Percentiles rank a stretch among this genome's conserved stretches.
phyloP scores from a whole-genome alignment of 2,113 vertebrate species.

The Eulemur macaco region DNA sequence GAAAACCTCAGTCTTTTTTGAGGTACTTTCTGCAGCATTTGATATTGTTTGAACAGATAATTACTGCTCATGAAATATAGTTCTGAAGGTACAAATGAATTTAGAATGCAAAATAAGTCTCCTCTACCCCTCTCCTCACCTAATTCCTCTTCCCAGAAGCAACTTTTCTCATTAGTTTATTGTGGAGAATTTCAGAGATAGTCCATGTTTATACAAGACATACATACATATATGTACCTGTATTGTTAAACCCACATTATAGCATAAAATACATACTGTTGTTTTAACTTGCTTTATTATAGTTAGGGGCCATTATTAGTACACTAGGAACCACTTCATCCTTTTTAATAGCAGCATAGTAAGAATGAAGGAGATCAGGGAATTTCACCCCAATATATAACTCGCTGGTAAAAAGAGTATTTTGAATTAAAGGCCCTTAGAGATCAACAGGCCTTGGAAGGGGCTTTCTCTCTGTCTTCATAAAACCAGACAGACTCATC shows the following conservation, averaged over 20 bases:
- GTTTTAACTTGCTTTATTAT: not conserved
- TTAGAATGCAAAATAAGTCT: not conserved
- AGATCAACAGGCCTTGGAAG: too few species aligned
- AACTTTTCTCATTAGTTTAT: not conserved
- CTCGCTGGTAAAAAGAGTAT: too few species aligned
- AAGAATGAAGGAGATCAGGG: not conserved
- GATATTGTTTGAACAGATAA: not conserved
- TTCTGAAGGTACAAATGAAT: not conserved
- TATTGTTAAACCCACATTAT: not conserved
- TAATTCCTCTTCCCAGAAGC: not conserved
- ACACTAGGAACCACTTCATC: not conserved
- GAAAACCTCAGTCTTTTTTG: not conserved
- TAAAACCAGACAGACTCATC: too few species aligned
- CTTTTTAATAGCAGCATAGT: not conserved
- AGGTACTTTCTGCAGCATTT: not conserved
- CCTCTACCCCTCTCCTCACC: not conserved
- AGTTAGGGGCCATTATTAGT: not conserved
- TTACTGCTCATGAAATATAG: not conserved
- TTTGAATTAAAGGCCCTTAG: too few species aligned
- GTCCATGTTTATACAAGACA: not conserved
- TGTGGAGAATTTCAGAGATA: not conserved
- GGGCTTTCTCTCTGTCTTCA: too few species aligned
- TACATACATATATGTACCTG: not conserved
- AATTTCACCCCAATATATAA: too few species aligned
- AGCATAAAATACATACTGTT: not conserved